A percentile compares a stretch with the other conserved stretches of the same genome.
These are phyloP conservation scores for Dasysyrphus albostriatus DNA, from an alignment of 2,888 invertebrate species.

Conservation along the genomic window DNA sequence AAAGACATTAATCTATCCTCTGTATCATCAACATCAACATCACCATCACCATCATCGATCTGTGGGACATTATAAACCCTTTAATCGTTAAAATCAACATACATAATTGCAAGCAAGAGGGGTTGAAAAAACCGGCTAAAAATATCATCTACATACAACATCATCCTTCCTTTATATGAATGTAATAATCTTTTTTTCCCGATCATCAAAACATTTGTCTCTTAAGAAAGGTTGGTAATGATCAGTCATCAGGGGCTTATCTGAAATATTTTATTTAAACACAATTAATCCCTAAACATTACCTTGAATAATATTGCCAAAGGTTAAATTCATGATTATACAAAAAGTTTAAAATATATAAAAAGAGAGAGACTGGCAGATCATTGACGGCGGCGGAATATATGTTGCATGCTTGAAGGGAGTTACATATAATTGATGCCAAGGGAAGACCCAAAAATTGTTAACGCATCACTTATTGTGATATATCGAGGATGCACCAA, in stretches of 20 bases:
- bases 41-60: slow-evolving; percentile 37
- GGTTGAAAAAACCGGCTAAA: slow-evolving; percentile 17
- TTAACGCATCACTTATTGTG: slow-evolving; percentile 73
- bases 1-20: slow-evolving; percentile 53
- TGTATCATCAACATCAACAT: slow-evolving; percentile 20
- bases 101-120: slow-evolving; percentile 40
- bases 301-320: slow-evolving; percentile 30
- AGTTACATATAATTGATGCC: slow-evolving; percentile 11
- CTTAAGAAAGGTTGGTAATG: neutral
- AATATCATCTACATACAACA: slow-evolving; percentile 6
- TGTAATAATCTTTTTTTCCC: neutral
- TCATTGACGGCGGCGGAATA: neutral
- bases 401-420: slow-evolving; percentile 1
- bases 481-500: slow-evolving; percentile 73
- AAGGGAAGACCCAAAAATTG: slow-evolving; percentile 54
- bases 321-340: slow-evolving; percentile 47
- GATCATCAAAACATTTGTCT: slow-evolving; percentile 38
- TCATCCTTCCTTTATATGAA: slow-evolving; percentile 12
- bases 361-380: neutral
- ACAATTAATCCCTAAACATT: slow-evolving; percentile 72
- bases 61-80: slow-evolving; percentile 60
- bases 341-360: slow-evolving; percentile 35
- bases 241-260: slow-evolving; percentile 41
- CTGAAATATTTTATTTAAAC: slow-evolving; percentile 72
- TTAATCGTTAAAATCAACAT: slow-evolving; percentile 71